Base-by-base conservation (phyloP, 2,888 invertebrate species). In the Eupsilia transversa region DNA sequence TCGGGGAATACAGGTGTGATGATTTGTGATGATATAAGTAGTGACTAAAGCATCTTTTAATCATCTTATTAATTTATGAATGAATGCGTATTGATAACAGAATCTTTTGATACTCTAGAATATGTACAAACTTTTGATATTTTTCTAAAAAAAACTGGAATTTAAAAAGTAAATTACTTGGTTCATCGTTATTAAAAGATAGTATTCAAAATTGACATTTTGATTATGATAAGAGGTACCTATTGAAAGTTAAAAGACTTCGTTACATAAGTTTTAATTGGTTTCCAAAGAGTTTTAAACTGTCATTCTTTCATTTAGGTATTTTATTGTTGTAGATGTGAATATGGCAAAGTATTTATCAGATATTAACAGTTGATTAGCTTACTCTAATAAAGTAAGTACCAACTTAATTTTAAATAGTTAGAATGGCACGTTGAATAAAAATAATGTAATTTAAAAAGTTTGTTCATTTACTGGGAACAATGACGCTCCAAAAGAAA, bases 191-290 rank as follows among this genome's bases (percentile, higher is more conserved):
- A 6, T 30, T 17, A 56, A 35, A 43, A 65, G 64, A 60, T 65
- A 65, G 56, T 46, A 57, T 35, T 27, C 14, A 54, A 17, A 76
- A 60, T 66, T 71, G 33, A 77, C n/a, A 14, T 57, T 70, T 30
- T 30, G 6, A 43, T 38, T 57, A 12, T 17, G 57, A 74, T 64
- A 46, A 63, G 30, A 59, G 41, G 20, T 43, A 33, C 5, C 30
- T 20, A 27, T 71, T 54, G 64, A 74, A 66, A 77, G 65, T 41
- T 30, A 43, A 12, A 69, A 65, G n/a, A 57, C 66, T 56, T 30
- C 3, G 54, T 86, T 74, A 72, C 49, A 57, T 74, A 81, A 84
- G 27, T 60, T 80, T 56, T 79, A 66, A 69, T 75, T 69, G 33
- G 72, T 67, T 74, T 57, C 23, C 23, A 59, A 59, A 70, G 1